These are phyloP conservation scores for Drosophila varians DNA, from an alignment of 1,140 invertebrate species.

Conservation along the genomic window DNA sequence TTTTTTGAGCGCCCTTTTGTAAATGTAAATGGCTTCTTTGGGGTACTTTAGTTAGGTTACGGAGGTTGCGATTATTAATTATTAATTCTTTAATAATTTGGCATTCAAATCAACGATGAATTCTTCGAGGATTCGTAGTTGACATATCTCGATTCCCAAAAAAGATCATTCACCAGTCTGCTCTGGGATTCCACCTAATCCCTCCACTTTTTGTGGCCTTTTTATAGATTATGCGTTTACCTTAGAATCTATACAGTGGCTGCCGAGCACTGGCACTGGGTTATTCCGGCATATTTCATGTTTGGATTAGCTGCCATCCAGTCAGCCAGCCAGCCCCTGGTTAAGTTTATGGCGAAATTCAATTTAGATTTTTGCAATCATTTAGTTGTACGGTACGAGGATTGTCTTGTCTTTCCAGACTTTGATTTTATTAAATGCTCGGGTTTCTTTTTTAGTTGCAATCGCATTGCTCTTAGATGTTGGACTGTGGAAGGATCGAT, in stretches of 20 bases:
- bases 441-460: conserved; percentile 39
- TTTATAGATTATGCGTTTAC: conserved; percentile 55
- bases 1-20: conserved; percentile 17
- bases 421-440: conserved; percentile 73
- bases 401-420: conserved; percentile 33
- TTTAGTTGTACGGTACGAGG: conserved; percentile 63
- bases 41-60: conserved; percentile 14
- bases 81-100: no score
- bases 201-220: conserved; percentile 29
- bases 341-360: conserved; percentile 77
- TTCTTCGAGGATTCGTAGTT: no score
- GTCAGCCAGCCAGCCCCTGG: conserved; percentile 38
- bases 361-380: conserved; percentile 81
- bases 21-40: conserved; percentile 40
- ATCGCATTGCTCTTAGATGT: conserved; percentile 65
- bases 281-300: conserved; percentile 70
- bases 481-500: conserved; percentile 22
- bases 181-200: background rate
- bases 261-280: conserved; percentile 34
- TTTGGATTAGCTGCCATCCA: conserved; percentile 65
- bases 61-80: background rate
- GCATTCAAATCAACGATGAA: no score
- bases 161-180: conserved; percentile 19
- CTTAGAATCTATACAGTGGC: conserved; percentile 72
- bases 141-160: background rate